Conservation (phyloP, 2,888 invertebrate species). For the Crepidodera aurea region DNA sequence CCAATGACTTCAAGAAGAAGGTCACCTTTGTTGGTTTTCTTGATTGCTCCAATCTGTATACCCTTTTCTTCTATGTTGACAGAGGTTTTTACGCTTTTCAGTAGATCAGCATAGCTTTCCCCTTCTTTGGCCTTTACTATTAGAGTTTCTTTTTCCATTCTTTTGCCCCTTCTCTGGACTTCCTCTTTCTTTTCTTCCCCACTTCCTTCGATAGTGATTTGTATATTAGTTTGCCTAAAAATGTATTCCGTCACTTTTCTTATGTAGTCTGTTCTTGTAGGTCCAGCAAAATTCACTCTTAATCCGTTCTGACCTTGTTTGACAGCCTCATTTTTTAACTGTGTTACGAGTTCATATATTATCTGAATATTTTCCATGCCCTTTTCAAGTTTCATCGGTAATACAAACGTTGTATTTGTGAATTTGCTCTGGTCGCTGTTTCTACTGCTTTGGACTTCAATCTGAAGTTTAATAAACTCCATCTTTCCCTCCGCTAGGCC, state of each 20-base stretch:
- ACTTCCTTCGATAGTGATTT: background rate
- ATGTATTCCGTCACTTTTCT: constrained; percentile 6
- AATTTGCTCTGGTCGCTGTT: too few relatives aligned
- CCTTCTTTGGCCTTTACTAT: constrained; percentile 4
- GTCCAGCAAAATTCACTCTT: background rate
- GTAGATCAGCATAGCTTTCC: constrained; percentile 14
- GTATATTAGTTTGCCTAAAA: background rate
- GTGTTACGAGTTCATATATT: background rate
- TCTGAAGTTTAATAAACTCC: too few relatives aligned
- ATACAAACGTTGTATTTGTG: too few relatives aligned
- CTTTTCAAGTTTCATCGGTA: too few relatives aligned
- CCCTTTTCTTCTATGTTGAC: constrained; percentile 22
- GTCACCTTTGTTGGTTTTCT: constrained; percentile 15
- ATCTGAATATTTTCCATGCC: background rate
- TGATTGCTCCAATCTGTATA: constrained; percentile 6
- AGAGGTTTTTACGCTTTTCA: constrained; percentile 3
- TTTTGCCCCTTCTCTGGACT: background rate
- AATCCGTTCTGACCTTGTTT: background rate
- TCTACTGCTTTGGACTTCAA: too few relatives aligned
- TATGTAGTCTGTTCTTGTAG: background rate
- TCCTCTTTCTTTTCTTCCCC: background rate
- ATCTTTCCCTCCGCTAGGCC: too few relatives aligned
- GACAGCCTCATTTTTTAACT: constrained; percentile 5
- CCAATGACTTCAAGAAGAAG: constrained; percentile 10
- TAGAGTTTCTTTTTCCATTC: constrained; percentile 1